These are phyloP conservation scores for Drosophila phalerata DNA, from an alignment of 2,888 invertebrate genomes.

Conservation along the genomic window DNA sequence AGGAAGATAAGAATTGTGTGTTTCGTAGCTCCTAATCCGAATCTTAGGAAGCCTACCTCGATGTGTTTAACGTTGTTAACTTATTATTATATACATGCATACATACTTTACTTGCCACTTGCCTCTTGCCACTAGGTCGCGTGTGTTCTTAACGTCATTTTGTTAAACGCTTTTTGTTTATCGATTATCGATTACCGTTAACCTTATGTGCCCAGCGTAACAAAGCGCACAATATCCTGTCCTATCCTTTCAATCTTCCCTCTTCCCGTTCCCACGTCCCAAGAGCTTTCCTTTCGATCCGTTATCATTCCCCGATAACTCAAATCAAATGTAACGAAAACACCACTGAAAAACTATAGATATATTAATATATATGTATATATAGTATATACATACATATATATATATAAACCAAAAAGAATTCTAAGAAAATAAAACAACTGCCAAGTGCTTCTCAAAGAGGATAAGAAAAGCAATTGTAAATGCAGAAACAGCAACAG, in stretches of 20 bases:
- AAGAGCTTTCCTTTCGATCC: not conserved
- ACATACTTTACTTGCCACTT: too few species aligned
- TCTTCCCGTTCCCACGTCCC: not conserved
- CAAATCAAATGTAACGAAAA: slow-evolving; percentile 47
- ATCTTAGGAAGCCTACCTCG: slow-evolving; percentile 15
- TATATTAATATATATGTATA: slow-evolving; percentile 17
- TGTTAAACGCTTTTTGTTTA: slow-evolving; percentile 26
- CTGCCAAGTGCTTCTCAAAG: slow-evolving; percentile 61
- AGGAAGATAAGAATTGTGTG: slow-evolving; percentile 21
- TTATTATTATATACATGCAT: slow-evolving; percentile 36
- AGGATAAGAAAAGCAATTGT: slow-evolving; percentile 31
- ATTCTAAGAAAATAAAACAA: slow-evolving; percentile 32
- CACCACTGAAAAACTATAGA: slow-evolving; percentile 45
- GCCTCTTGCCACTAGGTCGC: slow-evolving; percentile 56
- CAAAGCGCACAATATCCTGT: slow-evolving; percentile 11
- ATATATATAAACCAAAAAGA: not conserved
- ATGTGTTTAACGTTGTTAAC: slow-evolving; percentile 48
- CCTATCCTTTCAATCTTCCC: not conserved
- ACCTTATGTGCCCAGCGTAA: slow-evolving; percentile 46
- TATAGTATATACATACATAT: not conserved
- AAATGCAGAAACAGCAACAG: slow-evolving; percentile 15
- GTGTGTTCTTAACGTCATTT: slow-evolving; percentile 56
- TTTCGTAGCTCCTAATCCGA: slow-evolving; percentile 13
- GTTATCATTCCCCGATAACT: not conserved
- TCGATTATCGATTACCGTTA: slow-evolving; percentile 13